phyloP scores from a whole-genome alignment of 2,797 vertebrate genomes.

The Phoebastria nigripes region DNA sequence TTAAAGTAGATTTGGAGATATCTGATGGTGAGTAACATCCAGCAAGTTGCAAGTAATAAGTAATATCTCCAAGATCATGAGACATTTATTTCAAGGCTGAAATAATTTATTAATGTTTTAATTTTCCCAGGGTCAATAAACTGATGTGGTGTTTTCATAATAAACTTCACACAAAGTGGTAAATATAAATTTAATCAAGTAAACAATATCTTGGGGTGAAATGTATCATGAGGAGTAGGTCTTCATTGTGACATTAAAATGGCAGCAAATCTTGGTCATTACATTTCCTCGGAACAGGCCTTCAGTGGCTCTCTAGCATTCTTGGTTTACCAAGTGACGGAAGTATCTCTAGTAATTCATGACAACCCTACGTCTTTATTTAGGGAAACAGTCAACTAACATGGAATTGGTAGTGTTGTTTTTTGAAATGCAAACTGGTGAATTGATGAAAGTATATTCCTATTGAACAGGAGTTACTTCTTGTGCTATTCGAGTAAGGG shows the following conservation, averaged over 20 bases:
- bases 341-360: background rate
- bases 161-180: background rate
- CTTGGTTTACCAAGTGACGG: background rate
- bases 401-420: background rate
- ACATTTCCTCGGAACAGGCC: background rate
- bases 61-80: background rate
- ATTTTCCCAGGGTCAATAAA: background rate
- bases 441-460: background rate
- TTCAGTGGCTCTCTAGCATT: background rate
- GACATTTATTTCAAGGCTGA: background rate
- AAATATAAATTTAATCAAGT: background rate
- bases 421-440: background rate
- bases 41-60: background rate
- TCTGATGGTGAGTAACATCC: background rate
- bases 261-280: background rate
- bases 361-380: background rate
- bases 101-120: background rate
- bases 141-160: background rate
- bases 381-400: background rate
- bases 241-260: background rate
- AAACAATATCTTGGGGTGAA: background rate
- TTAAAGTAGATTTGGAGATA: conserved; percentile 10
- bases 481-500: background rate
- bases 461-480: background rate
- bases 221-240: background rate